phyloP scores from a whole-genome alignment of 2,888 invertebrate species.

The Harpagoxenus sublaevis region DNA sequence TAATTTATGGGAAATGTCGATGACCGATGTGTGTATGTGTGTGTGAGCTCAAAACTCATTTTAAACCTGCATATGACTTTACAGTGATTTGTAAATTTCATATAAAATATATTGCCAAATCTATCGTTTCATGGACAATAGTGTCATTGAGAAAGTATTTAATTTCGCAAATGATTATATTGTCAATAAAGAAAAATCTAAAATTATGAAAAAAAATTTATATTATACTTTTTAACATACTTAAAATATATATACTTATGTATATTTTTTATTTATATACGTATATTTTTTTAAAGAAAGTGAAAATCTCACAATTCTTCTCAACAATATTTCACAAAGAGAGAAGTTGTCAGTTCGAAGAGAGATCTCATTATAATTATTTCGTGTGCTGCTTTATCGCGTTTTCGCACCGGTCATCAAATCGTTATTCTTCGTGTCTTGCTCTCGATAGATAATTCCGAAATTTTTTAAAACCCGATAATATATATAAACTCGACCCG shows the following conservation, averaged over 20 bases:
- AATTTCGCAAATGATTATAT: not conserved
- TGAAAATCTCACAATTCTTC: not conserved
- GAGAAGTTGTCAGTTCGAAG: not conserved
- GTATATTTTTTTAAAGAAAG: not conserved
- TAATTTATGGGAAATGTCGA: slow-evolving; percentile 19
- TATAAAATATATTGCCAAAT: not conserved
- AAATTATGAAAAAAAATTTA: not conserved
- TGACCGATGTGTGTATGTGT: not conserved
- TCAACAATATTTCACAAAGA: not conserved
- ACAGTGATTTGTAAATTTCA: not conserved
- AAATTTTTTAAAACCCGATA: slow-evolving; percentile 37
- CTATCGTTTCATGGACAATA: not conserved
- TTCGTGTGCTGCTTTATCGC: slow-evolving; percentile 5
- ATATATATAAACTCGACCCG: slow-evolving; percentile 25
- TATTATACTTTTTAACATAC: not conserved
- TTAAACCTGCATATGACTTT: not conserved
- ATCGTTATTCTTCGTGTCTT: slow-evolving; percentile 43
- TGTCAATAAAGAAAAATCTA: not conserved
- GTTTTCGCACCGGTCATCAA: slow-evolving; percentile 15
- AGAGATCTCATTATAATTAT: not conserved
- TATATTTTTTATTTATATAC: not conserved
- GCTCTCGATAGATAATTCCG: slow-evolving; percentile 24
- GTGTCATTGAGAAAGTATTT: not conserved
- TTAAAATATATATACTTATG: not conserved
- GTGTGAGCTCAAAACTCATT: not conserved